Conservation (phyloP, 2,113 vertebrate genomes). For the Cnemophilus loriae region DNA sequence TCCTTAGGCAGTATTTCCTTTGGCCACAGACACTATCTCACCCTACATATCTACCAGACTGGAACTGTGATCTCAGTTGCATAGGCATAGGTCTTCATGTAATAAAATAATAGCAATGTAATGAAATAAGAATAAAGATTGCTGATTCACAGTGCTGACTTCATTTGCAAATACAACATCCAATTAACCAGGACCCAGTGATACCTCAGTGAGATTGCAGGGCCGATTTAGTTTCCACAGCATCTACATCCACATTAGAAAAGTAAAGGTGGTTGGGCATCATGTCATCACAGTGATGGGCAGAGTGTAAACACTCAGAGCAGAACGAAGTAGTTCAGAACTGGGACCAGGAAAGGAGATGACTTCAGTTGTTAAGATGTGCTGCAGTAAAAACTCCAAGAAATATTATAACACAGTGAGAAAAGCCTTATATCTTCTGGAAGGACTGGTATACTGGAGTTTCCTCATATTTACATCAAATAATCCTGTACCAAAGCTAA, state of each 20-base stretch:
- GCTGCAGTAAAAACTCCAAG: not conserved
- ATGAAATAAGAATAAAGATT: not conserved
- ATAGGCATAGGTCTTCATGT: not conserved
- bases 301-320: not conserved
- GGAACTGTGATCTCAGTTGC: not conserved
- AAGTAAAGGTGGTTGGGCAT: not conserved
- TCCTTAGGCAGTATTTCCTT: not conserved
- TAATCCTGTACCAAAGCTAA: not conserved
- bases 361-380: not conserved
- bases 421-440: not conserved
- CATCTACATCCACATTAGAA: not conserved
- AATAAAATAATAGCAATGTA: not conserved
- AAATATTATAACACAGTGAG: not conserved
- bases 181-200: not conserved
- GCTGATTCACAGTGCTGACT: not conserved
- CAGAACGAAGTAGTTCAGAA: not conserved
- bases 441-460: not conserved
- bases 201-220: not conserved
- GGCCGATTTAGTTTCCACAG: not conserved
- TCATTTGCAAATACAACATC: not conserved
- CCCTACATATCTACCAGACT: not conserved
- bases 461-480: not conserved
- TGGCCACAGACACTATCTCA: not conserved
- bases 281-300: not conserved
- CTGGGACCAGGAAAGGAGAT: not conserved